Conservation (phyloP, 2,797 vertebrate genomes). For the Hyperoplus lanceolatus region DNA sequence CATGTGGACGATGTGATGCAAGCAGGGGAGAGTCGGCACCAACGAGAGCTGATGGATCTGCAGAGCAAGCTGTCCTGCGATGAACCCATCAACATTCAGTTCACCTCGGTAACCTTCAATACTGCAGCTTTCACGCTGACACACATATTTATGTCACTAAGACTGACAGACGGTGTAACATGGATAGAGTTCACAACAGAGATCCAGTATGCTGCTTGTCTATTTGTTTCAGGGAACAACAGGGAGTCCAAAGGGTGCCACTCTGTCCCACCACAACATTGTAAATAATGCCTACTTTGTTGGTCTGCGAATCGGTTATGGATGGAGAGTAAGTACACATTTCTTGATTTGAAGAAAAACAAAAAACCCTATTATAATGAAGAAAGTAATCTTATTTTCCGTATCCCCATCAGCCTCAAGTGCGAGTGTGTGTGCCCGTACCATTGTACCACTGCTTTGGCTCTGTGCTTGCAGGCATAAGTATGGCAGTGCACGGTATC, state of each 20-base stretch:
- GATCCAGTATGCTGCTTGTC: background rate
- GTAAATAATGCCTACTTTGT: slow-evolving; percentile 89
- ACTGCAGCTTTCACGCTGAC: background rate
- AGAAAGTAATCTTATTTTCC: background rate
- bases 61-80: slow-evolving; percentile 86
- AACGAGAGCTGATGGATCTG: slow-evolving; percentile 80
- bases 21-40: slow-evolving; percentile 84
- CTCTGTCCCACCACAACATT: slow-evolving; percentile 82
- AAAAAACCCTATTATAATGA: background rate
- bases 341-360: background rate
- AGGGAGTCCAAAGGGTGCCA: slow-evolving; percentile 91
- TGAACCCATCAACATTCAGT: slow-evolving; percentile 94
- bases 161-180: background rate
- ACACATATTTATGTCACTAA: background rate
- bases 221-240: slow-evolving; percentile 89
- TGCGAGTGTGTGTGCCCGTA: slow-evolving; percentile 77
- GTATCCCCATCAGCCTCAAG: slow-evolving; percentile 66
- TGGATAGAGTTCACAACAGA: background rate
- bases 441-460: slow-evolving; percentile 93
- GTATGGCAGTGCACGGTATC: slow-evolving; percentile 84
- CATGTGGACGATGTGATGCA: slow-evolving; percentile 89
- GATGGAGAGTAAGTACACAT: slow-evolving; percentile 76
- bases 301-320: slow-evolving; percentile 80
- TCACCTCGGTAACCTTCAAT: slow-evolving; percentile 89
- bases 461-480: slow-evolving; percentile 86